Evolutionary conservation across 2,113 vertebrate genomes (phyloP), one percentile per base, ranked within the genome.

Genomic region (Lepus timidus): DNA sequence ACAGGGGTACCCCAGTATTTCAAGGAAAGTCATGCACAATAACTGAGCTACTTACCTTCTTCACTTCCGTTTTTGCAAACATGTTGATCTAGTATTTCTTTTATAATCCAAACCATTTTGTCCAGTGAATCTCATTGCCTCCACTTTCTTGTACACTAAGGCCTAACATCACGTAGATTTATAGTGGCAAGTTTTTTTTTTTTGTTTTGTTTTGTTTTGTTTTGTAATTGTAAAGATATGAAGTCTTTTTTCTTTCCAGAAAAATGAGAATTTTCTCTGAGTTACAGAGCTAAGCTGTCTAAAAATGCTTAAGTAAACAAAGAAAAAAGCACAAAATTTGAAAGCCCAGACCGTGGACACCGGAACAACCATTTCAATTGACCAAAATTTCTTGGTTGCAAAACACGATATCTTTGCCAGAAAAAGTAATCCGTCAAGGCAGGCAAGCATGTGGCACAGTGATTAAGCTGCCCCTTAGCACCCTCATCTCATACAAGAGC

Each of bases 141-240:
- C 1, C 44, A 44, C 44, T 44, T 44, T 55, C 96, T 96, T 92
- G 67, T 91, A 92, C 0, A 9, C 20, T 89, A 92, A 95, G 86
- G 79, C 93, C 17, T 1, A 95, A 61, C 39, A 94, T 88, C 89
- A 96, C 85, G 74, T 95, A 89, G 51, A 67, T 98, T 97, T 96
- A 17, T 31, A 95, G 85, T 3, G 70, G 36, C 93, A 97, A 58
- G 4, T 17, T 58, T 58, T 3, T 58, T 19, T 44, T 33, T 71
- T 93, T 23, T n/a, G n/a, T n/a, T n/a, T n/a, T n/a, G n/a, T n/a
- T n/a, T n/a, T n/a, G n/a, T n/a, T n/a, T n/a, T n/a, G n/a, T 93
- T 92, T 97, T 96, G 74, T 88, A 96, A 85, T 86, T 95, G 94
- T 95, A 97, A 97, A 97, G 83, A 84, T 73, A 25, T 88, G 95